These are phyloP conservation scores for Calidris pugnax DNA, from an alignment of 2,113 vertebrate genomes.

Conservation along the genomic window DNA sequence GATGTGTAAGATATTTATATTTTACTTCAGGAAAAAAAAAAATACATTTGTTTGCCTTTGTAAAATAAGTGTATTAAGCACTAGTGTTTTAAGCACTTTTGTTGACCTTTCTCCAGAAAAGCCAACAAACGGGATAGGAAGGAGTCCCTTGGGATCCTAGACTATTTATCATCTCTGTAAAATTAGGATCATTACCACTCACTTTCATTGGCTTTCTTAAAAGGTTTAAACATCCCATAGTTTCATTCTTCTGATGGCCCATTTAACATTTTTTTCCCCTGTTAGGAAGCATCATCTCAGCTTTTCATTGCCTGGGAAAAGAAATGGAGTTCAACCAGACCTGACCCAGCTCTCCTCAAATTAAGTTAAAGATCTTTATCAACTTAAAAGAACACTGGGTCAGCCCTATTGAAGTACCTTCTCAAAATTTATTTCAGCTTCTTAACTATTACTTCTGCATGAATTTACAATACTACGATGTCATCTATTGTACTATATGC, in stretches of 20 bases:
- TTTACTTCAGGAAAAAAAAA: not conserved
- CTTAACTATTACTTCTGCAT: not conserved
- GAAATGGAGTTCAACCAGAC: not conserved
- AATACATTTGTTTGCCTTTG: not conserved
- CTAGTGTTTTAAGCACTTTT: not conserved
- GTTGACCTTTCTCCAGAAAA: slow-evolving; percentile 2
- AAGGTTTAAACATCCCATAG: not conserved
- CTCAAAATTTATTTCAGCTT: not conserved
- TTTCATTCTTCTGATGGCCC: not conserved
- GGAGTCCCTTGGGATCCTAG: not conserved
- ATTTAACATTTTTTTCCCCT: not conserved
- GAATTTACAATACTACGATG: not conserved
- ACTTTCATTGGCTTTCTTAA: not conserved
- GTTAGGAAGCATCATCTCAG: not conserved
- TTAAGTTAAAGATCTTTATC: not conserved
- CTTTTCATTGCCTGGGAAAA: not conserved
- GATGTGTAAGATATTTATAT: not conserved
- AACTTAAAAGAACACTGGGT: not conserved
- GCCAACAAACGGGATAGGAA: not conserved
- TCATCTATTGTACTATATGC: not conserved
- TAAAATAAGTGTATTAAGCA: not conserved
- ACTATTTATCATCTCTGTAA: not conserved
- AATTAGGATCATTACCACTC: not conserved
- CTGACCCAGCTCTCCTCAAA: not conserved
- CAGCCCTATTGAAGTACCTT: not conserved